phyloP scores from a whole-genome alignment of 2,888 invertebrate species.

The Sinhomidia bicolor region DNA sequence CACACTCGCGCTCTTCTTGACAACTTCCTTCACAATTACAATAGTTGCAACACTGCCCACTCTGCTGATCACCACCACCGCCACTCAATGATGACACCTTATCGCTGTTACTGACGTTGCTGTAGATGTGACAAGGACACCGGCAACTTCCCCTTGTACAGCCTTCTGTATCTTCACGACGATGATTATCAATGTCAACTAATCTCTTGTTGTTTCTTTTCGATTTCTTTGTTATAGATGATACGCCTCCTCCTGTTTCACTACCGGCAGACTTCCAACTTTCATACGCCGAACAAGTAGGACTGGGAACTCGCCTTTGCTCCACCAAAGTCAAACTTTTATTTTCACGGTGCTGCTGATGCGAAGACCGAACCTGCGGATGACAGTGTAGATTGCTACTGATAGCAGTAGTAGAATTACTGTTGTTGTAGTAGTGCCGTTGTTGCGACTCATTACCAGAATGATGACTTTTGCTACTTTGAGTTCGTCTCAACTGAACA shows the following conservation, averaged over 20 bases:
- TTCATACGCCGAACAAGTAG: constrained; percentile 61
- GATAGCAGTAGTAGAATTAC: constrained; percentile 13
- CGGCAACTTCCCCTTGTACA: background rate
- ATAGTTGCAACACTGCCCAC: constrained; percentile 54
- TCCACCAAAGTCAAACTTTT: constrained; percentile 26
- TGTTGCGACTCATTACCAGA: constrained; percentile 68
- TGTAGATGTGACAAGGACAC: constrained; percentile 53
- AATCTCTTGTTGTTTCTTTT: background rate
- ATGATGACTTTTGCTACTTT: constrained; percentile 77
- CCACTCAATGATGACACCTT: background rate
- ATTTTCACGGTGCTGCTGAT: constrained; percentile 25
- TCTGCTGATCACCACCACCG: background rate
- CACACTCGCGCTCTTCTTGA: constrained; percentile 49
- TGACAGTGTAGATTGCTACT: constrained; percentile 9
- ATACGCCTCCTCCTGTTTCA: constrained; percentile 9
- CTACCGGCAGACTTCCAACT: constrained; percentile 64
- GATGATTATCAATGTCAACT: background rate
- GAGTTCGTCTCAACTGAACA: constrained; percentile 79
- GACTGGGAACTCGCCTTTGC: constrained; percentile 45
- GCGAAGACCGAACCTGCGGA: too few relatives aligned
- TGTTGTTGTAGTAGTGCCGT: constrained; percentile 68
- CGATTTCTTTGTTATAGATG: constrained; percentile 7
- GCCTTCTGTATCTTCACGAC: background rate
- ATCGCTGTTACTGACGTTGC: background rate
- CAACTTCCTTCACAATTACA: constrained; percentile 62